These are phyloP conservation scores for Apoda limacodes DNA, from an alignment of 2,888 invertebrate species.

Conservation along the genomic window DNA sequence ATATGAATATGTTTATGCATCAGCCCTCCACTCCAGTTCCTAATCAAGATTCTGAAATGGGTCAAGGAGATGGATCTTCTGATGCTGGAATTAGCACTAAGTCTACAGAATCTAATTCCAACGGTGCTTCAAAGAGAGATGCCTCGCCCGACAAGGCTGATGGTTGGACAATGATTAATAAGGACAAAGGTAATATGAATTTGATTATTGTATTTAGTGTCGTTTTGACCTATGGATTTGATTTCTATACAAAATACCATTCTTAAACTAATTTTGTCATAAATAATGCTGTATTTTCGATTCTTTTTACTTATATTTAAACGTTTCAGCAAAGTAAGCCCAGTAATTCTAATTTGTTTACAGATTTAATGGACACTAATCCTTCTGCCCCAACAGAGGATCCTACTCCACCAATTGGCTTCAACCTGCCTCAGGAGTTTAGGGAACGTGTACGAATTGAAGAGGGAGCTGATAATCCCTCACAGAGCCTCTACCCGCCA, in stretches of 20 bases:
- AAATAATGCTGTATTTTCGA: not conserved
- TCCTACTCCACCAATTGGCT: constrained; percentile 30
- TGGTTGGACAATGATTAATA: constrained; percentile 52
- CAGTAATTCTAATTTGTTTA: constrained; percentile 5
- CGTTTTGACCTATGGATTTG: no score
- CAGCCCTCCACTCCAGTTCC: constrained; percentile 10
- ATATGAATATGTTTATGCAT: constrained; percentile 7
- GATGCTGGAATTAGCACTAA: constrained; percentile 10
- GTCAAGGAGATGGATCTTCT: constrained; percentile 23
- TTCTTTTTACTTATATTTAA: not conserved
- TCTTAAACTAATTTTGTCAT: not conserved
- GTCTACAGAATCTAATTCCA: constrained; percentile 4
- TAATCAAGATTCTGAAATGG: constrained; percentile 30
- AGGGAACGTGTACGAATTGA: constrained; percentile 33
- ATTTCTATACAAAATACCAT: not conserved
- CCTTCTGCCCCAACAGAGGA: constrained; percentile 21
- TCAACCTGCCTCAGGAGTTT: constrained; percentile 44
- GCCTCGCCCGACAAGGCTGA: constrained; percentile 39
- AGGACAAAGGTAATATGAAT: constrained; percentile 41
- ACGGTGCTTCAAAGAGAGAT: constrained; percentile 25
- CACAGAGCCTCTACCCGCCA: constrained; percentile 38
- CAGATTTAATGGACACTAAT: constrained; percentile 37
- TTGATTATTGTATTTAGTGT: not conserved
- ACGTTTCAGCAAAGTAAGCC: no score
- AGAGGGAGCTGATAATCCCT: constrained; percentile 26